A percentile compares a stretch with the other conserved stretches of the same genome.
phyloP scores from a whole-genome alignment of 92 coral and sea anemone genomes.

The Blastomussa wellsi region DNA sequence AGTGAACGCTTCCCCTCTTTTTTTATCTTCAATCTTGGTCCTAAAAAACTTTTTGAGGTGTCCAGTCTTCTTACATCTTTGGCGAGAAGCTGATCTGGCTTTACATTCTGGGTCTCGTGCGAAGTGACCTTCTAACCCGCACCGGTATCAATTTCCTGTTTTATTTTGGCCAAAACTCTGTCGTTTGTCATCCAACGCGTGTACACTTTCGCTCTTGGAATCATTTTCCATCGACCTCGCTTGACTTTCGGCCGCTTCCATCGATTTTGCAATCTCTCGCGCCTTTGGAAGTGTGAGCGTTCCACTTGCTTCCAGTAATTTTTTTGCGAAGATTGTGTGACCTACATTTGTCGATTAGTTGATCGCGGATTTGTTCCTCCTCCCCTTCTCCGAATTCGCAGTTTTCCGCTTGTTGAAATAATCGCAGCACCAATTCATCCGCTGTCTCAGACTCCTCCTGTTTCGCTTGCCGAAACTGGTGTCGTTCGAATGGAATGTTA shows the following conservation, averaged over 20 bases:
- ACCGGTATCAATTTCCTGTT: constrained; percentile 36
- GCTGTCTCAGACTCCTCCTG: constrained; percentile 16
- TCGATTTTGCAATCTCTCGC: constrained; percentile 47
- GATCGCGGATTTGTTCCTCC: background rate
- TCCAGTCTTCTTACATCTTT: constrained; percentile 23
- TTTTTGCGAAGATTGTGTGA: background rate
- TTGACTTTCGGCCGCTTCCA: constrained; percentile 42
- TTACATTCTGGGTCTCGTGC: constrained; percentile 20
- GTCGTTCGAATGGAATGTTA: background rate
- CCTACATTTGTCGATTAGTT: background rate
- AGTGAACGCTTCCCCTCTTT: constrained; percentile 16
- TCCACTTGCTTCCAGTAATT: background rate
- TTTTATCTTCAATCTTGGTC: constrained; percentile 29
- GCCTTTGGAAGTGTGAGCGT: constrained; percentile 29
- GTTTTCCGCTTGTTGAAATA: background rate
- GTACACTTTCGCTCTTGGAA: constrained; percentile 19
- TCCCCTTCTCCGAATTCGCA: background rate
- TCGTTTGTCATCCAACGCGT: background rate
- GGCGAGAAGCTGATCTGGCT: constrained; percentile 1
- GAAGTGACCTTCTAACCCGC: constrained; percentile 51
- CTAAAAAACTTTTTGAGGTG: constrained; percentile 42
- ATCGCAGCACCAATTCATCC: background rate
- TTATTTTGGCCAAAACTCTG: background rate
- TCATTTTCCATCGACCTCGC: constrained; percentile 8
- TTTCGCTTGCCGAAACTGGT: constrained; percentile 12